Evolutionary conservation across 2,797 vertebrate genomes (phyloP), one percentile per base, ranked within the genome.

Genomic region (Pangasius djambal): DNA sequence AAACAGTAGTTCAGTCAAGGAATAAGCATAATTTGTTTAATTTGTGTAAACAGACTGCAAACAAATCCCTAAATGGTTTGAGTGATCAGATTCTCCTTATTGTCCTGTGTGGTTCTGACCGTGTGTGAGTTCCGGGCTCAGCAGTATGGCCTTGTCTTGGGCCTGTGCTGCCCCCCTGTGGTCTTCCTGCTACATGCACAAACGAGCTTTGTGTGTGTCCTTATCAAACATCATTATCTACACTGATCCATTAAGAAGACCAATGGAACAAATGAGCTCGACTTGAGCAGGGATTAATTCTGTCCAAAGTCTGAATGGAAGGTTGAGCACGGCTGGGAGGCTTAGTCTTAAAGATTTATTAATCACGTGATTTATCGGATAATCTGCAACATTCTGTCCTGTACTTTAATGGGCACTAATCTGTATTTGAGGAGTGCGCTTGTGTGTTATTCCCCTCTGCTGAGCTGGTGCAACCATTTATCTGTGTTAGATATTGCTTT

Each of bases 111-210:
- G 12, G 83, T 84, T 67, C 75, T 52, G 55, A 65, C 48, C 34
- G 40, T 40, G 12, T 72, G 15, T 37, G 59, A 86, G 61, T 69
- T 44, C 8, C 6, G 16, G 61, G 25, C 25, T 37, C 55, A 12
- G n/a, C 2, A 83, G 50, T 44, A 22, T 86, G 65, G 44, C 22
- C 50, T 87, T 50, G 79, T 44, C 18, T 85, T 88, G 31, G 91
- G 88, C 89, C 69, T 92, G 59, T 88, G 91, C 90, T 91, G 93
- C 93, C 95, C 48, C 92, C 93, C 86, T 82, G 89, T 95, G 94
- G 92, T 57, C 65, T 15, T 12, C 28, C 59, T 44, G 31, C n/a
- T 2, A 77, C 82, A 87, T 92, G 88, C 88, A 90, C 40, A 63
- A 67, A 63, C 70, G 6, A 44, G 40, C 84, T 69, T 70, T 34